Evolutionary conservation across 2,113 vertebrate genomes (phyloP), one percentile per base, ranked within the genome.

Genomic region (Anser cygnoides): DNA sequence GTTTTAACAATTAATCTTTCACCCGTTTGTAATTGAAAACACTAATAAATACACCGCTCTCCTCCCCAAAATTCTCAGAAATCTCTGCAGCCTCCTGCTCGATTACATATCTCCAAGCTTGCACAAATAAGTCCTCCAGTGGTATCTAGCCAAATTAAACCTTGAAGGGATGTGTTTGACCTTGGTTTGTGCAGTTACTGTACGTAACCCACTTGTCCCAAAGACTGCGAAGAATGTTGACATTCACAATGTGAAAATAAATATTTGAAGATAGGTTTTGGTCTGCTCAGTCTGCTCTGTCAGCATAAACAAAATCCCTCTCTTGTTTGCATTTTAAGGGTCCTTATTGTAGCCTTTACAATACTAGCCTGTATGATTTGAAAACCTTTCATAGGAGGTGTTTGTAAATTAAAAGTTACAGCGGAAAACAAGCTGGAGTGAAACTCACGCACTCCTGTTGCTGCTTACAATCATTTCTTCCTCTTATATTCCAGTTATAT

Each of bases 211-310:
- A 15, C 87, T 94, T 90, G 74, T 92, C 59, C 37, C 63, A 61
- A 95, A 93, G 91, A 92, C 80, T 77, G 86, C 90, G 73, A 92
- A 68, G 87, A 81, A 78, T 93, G 94, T 96, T 87, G 87, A 89
- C 62, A 37, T 94, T 95, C 65, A 74, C 87, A 68, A 50, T 71
- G 87, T 94, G 87, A 95, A 96, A 95, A 90, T 83, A 97, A 94
- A 87, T 96, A 76, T 84, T 94, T 96, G 96, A 93, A 96, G 90
- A 80, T 73, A 89, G 62, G 46, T 95, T 96, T 97, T 92, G 63
- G 44, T 96, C 58, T 73, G 93, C 74, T 92, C 35, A 13, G 28
- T 95, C 95, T 95, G 94, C 76, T 31, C 50, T 76, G 87, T 95
- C 82, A 96, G 67, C 93, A 91, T 84, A 88, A 96, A 76, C 80